Percentiles rank a stretch among this genome's conserved stretches.
Conservation (phyloP, 2,888 invertebrate genomes). For the Mythimna vitellina region DNA sequence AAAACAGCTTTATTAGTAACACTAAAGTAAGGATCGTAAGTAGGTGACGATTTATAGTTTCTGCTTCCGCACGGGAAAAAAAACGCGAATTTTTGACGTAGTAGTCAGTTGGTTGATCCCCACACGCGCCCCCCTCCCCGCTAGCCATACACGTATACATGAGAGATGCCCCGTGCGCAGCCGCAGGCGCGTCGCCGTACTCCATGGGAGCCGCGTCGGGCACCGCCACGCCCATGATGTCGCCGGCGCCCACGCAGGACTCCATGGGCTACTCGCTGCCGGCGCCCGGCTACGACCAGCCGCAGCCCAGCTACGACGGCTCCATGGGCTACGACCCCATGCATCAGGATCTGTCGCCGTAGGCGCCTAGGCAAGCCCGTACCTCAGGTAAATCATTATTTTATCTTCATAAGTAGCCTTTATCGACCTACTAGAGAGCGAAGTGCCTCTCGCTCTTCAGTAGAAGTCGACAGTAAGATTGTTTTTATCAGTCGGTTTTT, state of each 20-base stretch:
- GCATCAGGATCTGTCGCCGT: slow-evolving; percentile 96
- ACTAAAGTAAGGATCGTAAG: neutral
- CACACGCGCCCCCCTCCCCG: slow-evolving; percentile 39
- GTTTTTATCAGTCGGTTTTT: neutral
- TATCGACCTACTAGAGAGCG: neutral
- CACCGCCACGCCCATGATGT: slow-evolving; percentile 98
- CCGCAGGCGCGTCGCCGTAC: slow-evolving; percentile 95
- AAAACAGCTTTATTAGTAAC: neutral
- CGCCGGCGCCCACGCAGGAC: slow-evolving; percentile 97
- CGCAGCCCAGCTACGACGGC: slow-evolving; percentile 96
- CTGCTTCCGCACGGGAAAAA: neutral
- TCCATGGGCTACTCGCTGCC: slow-evolving; percentile 98
- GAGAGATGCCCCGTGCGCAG: slow-evolving; percentile 71
- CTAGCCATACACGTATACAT: slow-evolving; percentile 56
- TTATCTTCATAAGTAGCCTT: neutral
- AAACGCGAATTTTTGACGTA: neutral
- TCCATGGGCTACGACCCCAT: slow-evolving; percentile 98
- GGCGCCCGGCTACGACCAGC: slow-evolving; percentile 97
- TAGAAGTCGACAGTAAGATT: neutral
- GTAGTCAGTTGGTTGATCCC: slow-evolving; percentile 41
- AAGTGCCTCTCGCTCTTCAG: neutral
- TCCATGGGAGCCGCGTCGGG: slow-evolving; percentile 97
- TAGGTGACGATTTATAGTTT: neutral
- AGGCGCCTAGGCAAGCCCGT: slow-evolving; percentile 65
- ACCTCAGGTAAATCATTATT: slow-evolving; percentile 28